A percentile compares a stretch with the other conserved stretches of the same genome.
Evolutionary conservation across 2,888 invertebrate genomes (phyloP).

Genomic region (Drosophila falleni): DNA sequence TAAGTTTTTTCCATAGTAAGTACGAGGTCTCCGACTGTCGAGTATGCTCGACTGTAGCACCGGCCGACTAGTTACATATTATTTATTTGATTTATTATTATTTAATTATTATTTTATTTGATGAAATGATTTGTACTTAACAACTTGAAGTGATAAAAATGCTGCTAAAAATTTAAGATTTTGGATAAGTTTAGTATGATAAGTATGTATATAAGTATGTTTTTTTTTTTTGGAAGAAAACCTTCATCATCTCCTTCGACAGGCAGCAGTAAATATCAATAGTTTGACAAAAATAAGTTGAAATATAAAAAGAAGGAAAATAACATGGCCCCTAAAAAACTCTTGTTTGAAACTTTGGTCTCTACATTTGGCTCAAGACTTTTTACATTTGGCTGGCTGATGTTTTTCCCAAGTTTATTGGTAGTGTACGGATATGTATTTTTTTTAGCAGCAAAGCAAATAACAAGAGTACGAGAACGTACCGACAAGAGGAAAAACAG

Average conservation of each 20-base stretch:
- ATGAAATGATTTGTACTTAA: background rate
- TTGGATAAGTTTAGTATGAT: background rate
- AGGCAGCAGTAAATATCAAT: slow-evolving; percentile 56
- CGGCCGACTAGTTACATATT: too few species aligned
- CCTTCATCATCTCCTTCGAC: slow-evolving; percentile 8
- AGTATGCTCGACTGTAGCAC: too few species aligned
- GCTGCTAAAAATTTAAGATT: background rate
- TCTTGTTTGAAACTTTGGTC: slow-evolving; percentile 28
- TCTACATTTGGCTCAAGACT: slow-evolving; percentile 26
- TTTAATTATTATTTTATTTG: too few species aligned
- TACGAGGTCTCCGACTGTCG: too few species aligned
- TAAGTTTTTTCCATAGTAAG: too few species aligned
- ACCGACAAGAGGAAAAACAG: slow-evolving; percentile 37
- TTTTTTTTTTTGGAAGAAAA: background rate
- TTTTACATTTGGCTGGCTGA: slow-evolving; percentile 58
- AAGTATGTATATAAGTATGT: background rate
- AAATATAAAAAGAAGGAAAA: background rate
- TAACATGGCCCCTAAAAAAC: slow-evolving; percentile 7
- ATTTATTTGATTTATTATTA: too few species aligned
- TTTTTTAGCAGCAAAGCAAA: slow-evolving; percentile 42
- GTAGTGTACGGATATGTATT: slow-evolving; percentile 41
- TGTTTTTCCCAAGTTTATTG: slow-evolving; percentile 69
- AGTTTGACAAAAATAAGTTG: slow-evolving; percentile 10
- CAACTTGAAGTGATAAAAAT: background rate
- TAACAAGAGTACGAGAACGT: slow-evolving; percentile 19